phyloP scores from a whole-genome alignment of 1,140 invertebrate species.

The Maniola jurtina region DNA sequence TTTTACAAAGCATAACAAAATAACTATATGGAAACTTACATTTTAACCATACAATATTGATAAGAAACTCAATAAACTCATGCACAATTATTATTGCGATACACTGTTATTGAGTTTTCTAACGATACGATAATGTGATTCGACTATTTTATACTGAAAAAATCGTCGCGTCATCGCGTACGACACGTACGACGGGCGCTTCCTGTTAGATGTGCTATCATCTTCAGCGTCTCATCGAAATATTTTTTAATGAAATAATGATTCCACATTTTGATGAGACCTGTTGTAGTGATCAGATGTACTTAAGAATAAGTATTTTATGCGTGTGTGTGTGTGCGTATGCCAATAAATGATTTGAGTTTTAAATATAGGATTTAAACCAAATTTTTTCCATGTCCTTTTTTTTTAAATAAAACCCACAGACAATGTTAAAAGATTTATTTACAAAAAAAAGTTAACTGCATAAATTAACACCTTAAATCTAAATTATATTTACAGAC shows the following conservation, averaged over 20 bases:
- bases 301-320: background rate
- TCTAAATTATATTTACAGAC: slow-evolving; percentile 73
- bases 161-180: too few species aligned
- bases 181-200: background rate
- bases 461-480: slow-evolving; percentile 69
- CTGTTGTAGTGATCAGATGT: background rate
- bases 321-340: slow-evolving; percentile 19
- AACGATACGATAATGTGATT: too few species aligned
- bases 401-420: slow-evolving; percentile 38
- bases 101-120: too few species aligned
- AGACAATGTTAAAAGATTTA: slow-evolving; percentile 52
- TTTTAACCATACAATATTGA: too few species aligned
- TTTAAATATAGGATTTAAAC: slow-evolving; percentile 5
- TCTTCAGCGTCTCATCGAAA: too few species aligned
- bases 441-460: slow-evolving; percentile 70
- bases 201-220: background rate
- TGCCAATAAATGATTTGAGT: background rate
- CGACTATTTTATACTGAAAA: too few species aligned
- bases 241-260: too few species aligned
- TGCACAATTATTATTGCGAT: too few species aligned
- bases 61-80: too few species aligned
- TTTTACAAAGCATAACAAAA: too few species aligned
- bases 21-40: too few species aligned
- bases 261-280: too few species aligned
- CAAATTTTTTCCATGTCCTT: slow-evolving; percentile 5